These are phyloP conservation scores for Gracilinanus agilis DNA, from an alignment of 2,113 vertebrate species.

Conservation along the genomic window DNA sequence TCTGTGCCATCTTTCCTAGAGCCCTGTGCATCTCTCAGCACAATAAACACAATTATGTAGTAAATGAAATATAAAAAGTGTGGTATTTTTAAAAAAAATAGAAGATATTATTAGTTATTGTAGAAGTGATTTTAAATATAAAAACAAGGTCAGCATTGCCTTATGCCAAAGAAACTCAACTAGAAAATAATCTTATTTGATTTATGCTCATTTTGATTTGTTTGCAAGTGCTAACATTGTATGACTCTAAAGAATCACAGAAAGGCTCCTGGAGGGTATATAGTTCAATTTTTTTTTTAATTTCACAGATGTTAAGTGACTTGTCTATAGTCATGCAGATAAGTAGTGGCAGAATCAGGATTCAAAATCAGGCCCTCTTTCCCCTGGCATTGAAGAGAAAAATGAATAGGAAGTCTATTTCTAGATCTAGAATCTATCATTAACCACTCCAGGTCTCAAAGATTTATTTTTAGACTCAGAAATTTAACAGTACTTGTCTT, in stretches of 20 bases:
- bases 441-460: neutral
- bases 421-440: neutral
- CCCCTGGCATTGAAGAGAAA: neutral
- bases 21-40: neutral
- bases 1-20: neutral
- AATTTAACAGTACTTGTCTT: neutral
- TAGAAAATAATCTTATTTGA: neutral
- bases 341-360: neutral
- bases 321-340: neutral
- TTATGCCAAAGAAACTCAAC: neutral
- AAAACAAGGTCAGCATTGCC: neutral
- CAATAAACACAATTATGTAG: neutral
- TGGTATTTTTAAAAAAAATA: neutral
- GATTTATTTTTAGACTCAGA: neutral
- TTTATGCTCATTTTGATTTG: neutral
- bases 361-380: neutral
- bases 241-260: neutral
- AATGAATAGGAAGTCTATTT: neutral
- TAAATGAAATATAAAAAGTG: neutral
- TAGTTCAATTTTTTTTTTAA: neutral
- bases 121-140: neutral
- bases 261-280: accelerated
- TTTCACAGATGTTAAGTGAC: neutral
- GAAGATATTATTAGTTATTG: neutral
- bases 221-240: neutral